These are phyloP conservation scores for Pantherophis vulpinus DNA, from an alignment of 2,797 vertebrate genomes.

Conservation along the genomic window DNA sequence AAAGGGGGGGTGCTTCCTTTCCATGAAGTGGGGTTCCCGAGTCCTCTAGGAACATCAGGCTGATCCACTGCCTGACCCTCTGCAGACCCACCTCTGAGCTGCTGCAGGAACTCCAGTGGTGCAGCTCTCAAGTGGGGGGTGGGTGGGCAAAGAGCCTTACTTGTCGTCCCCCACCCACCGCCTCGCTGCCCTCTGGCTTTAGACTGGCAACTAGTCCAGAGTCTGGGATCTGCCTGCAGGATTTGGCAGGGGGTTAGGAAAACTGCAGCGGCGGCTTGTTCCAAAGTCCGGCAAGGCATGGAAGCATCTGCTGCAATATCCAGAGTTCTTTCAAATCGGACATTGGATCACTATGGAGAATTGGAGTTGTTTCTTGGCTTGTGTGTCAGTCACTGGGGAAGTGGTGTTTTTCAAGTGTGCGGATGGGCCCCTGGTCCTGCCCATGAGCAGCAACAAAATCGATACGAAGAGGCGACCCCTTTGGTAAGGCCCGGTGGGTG, in stretches of 20 bases:
- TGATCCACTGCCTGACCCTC: background rate
- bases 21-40: background rate
- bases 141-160: background rate
- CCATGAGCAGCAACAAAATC: background rate
- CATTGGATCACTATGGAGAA: background rate
- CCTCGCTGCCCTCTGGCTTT: background rate
- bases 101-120: background rate
- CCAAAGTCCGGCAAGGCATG: background rate
- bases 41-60: background rate
- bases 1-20: background rate
- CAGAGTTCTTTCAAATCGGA: background rate
- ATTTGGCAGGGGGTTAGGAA: background rate
- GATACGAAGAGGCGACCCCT: background rate
- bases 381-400: too few relatives aligned
- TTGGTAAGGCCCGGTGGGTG: background rate
- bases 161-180: too few relatives aligned
- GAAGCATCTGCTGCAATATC: too few relatives aligned
- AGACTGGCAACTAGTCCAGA: background rate
- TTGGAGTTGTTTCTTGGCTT: background rate
- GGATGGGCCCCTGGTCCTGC: background rate
- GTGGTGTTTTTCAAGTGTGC: background rate
- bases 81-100: background rate
- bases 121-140: too few relatives aligned
- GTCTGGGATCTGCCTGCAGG: background rate
- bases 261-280: too few relatives aligned